Evolutionary conservation across 2,888 invertebrate genomes (phyloP).

Genomic region (Leptinotarsa tumamoca): DNA sequence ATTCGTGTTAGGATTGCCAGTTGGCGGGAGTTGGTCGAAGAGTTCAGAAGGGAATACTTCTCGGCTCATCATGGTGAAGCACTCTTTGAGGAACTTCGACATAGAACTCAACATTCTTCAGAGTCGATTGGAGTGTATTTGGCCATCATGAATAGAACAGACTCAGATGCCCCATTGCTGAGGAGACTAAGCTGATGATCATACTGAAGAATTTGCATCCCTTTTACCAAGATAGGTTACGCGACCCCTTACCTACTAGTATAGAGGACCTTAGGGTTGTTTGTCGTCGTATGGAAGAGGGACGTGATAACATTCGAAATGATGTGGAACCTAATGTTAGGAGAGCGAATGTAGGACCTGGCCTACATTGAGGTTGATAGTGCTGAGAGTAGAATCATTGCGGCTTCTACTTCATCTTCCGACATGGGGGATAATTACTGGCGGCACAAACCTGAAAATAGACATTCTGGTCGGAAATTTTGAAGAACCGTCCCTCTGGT

Average conservation of each 20-base stretch:
- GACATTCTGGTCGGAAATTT: neutral
- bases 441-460: neutral
- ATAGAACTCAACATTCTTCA: conserved; percentile 10
- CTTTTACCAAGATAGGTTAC: neutral
- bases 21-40: no score
- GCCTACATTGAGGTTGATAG: conserved; percentile 14
- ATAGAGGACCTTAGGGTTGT: no score
- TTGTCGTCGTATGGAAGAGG: no score
- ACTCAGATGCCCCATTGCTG: neutral
- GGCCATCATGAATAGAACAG: conserved; percentile 13
- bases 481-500: neutral
- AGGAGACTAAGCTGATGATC: conserved; percentile 13
- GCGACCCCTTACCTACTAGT: no score
- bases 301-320: neutral
- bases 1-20: no score
- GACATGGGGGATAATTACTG: neutral
- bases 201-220: conserved; percentile 10
- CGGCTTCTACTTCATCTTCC: conserved; percentile 1
- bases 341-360: conserved; percentile 15
- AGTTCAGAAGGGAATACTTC: no score
- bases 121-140: conserved; percentile 11
- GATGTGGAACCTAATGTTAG: conserved; percentile 21
- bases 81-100: conserved; percentile 12
- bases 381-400: neutral
- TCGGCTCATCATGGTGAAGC: neutral